Conservation (phyloP, 2,888 invertebrate genomes). For the Orchesella flavescens region DNA sequence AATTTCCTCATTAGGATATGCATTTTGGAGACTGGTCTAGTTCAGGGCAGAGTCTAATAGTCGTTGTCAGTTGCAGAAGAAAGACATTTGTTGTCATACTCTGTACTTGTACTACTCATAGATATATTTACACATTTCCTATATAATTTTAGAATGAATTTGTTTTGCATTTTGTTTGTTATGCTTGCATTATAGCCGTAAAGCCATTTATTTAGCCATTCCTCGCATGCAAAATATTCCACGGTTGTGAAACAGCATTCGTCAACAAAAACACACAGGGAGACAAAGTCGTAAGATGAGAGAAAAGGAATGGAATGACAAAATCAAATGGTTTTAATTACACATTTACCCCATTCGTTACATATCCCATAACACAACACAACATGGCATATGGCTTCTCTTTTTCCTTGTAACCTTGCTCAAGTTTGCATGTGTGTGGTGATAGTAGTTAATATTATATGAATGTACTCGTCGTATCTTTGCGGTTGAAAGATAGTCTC, state of each 20-base stretch:
- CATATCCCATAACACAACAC: not conserved
- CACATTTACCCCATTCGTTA: not conserved
- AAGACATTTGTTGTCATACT: too few species aligned
- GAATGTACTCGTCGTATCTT: not conserved
- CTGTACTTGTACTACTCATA: too few species aligned
- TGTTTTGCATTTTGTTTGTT: too few species aligned
- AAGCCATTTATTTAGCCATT: not conserved
- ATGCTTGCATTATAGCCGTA: too few species aligned
- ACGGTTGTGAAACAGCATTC: not conserved
- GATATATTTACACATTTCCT: too few species aligned
- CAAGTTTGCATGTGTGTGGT: not conserved
- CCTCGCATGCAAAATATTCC: constrained; percentile 4
- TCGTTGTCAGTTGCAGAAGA: not conserved
- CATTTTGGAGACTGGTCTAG: too few species aligned
- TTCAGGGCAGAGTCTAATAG: too few species aligned
- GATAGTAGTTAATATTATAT: not conserved
- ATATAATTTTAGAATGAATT: too few species aligned
- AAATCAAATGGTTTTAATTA: not conserved
- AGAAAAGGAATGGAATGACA: not conserved
- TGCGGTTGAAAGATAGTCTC: constrained; percentile 18
- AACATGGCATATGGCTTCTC: not conserved
- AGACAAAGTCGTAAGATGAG: not conserved
- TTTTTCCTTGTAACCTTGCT: not conserved
- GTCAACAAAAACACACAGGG: too few species aligned
- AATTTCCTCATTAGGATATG: too few species aligned